Evolutionary conservation across 2,113 vertebrate species (phyloP).

Genomic region (Planiliza haematocheilus): DNA sequence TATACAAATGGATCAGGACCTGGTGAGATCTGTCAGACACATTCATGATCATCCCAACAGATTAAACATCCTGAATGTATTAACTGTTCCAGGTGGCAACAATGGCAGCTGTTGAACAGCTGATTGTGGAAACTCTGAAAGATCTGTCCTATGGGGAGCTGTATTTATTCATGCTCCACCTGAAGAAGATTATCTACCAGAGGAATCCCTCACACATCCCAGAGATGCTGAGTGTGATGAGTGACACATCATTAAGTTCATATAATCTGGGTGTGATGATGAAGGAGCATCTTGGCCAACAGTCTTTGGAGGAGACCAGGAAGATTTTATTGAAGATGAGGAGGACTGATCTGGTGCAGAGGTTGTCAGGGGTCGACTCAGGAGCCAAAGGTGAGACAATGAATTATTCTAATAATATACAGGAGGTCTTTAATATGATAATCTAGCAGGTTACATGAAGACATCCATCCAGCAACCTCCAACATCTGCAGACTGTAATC

Average conservation of each 20-base stretch:
- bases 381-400: background rate
- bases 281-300: background rate
- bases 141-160: background rate
- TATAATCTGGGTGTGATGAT: background rate
- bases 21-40: background rate
- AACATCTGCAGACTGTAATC: too few species aligned
- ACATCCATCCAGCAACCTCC: too few species aligned
- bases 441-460: too few species aligned
- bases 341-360: background rate
- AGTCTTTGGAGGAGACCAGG: background rate
- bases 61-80: background rate
- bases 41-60: background rate
- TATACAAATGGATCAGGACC: too few species aligned
- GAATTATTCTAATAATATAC: too few species aligned
- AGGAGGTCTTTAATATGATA: too few species aligned
- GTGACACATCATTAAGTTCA: background rate
- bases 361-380: background rate
- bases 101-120: conserved; percentile 2
- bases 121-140: conserved; percentile 6
- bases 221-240: background rate
- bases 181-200: background rate
- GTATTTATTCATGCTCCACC: background rate
- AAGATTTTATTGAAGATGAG: background rate
- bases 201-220: too few species aligned
- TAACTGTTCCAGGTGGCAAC: conserved; percentile 5